Conservation (phyloP, 2,113 vertebrate species). For the Anhinga anhinga region DNA sequence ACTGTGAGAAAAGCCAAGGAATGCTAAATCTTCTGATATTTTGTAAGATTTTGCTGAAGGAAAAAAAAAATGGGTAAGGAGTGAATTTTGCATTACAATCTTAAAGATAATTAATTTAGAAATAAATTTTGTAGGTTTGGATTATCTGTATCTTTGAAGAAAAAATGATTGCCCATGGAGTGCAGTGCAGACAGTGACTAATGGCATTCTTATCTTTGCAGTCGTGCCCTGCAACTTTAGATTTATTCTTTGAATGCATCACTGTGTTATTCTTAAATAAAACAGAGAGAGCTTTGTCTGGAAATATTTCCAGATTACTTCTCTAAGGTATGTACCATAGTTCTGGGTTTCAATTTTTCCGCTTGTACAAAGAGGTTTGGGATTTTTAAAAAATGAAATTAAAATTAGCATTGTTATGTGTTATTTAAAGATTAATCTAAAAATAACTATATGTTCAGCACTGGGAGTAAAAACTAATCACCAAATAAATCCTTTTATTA, state of each 20-base stretch:
- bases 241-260: background rate
- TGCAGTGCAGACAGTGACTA: background rate
- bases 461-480: background rate
- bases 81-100: background rate
- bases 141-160: background rate
- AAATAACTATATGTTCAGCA: background rate
- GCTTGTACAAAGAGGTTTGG: background rate
- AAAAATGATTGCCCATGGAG: background rate
- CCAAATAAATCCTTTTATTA: background rate
- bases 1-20: background rate
- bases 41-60: background rate
- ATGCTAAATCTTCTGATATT: background rate
- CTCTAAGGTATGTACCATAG: background rate
- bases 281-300: background rate
- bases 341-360: background rate
- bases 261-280: background rate
- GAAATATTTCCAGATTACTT: background rate
- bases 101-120: background rate
- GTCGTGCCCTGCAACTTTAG: background rate
- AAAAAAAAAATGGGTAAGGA: background rate
- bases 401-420: background rate
- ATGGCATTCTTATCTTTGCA: background rate
- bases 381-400: background rate
- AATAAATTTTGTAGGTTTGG: background rate
- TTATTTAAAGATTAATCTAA: background rate